Conservation (phyloP, 2,113 vertebrate genomes). For the Benthochromis sp. region DNA sequence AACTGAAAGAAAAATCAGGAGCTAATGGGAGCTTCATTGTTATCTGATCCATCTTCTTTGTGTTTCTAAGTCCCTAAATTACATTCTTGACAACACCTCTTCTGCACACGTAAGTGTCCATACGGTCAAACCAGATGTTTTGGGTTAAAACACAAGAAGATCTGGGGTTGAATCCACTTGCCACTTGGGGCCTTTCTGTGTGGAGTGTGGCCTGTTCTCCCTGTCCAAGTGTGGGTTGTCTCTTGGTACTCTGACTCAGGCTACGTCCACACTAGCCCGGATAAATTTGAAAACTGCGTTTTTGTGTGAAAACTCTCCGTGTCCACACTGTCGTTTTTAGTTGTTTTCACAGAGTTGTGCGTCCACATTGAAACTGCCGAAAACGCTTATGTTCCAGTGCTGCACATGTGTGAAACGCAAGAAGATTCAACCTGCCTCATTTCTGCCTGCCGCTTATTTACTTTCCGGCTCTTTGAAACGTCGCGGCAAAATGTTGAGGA, state of each 20-base stretch:
- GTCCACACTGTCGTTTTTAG: background rate
- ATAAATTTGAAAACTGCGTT: rapidly evolving
- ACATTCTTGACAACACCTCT: background rate
- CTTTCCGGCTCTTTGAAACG: background rate
- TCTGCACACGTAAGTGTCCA: background rate
- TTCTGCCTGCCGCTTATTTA: background rate
- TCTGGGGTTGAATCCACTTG: background rate
- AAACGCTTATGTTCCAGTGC: background rate
- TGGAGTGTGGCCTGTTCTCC: background rate
- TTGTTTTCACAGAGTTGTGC: background rate
- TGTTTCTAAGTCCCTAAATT: background rate
- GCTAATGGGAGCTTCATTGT: background rate
- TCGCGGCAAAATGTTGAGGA: rapidly evolving
- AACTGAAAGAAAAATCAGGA: background rate
- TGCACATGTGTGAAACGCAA: rapidly evolving
- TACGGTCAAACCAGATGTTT: background rate
- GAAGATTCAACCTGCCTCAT: background rate
- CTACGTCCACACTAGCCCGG: rapidly evolving
- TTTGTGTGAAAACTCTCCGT: background rate
- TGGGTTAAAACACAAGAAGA: background rate
- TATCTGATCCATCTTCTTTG: background rate
- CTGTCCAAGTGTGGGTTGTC: background rate
- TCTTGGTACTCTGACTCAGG: background rate
- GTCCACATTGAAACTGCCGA: rapidly evolving
- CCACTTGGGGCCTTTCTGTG: background rate